Percentiles rank a stretch among this genome's conserved stretches.
These are phyloP conservation scores for Acyrthosiphon pisum DNA, from an alignment of 1,140 invertebrate genomes.

Conservation along the genomic window DNA sequence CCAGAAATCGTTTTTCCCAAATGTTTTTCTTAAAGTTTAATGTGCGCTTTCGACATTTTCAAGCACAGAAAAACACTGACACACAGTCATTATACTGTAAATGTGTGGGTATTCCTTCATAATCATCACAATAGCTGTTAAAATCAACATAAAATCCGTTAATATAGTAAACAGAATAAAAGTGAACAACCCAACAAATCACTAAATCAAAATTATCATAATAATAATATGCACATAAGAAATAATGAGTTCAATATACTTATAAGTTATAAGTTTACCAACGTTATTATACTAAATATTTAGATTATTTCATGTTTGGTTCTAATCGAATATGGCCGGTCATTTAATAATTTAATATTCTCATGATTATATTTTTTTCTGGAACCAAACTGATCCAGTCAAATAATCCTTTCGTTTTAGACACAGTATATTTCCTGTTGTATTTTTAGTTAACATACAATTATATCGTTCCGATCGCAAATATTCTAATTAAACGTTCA, in stretches of 20 bases:
- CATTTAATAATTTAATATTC: not conserved
- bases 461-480: not conserved
- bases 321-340: too few species aligned
- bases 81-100: not conserved
- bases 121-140: not conserved
- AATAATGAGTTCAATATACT: not conserved
- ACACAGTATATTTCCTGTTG: not conserved
- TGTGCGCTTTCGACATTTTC: constrained; percentile 13
- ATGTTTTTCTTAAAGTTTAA: constrained; percentile 30
- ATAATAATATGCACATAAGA: not conserved
- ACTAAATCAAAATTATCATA: not conserved
- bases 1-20: constrained; percentile 14
- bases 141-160: not conserved
- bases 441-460: not conserved
- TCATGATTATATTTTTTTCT: not conserved
- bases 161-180: not conserved
- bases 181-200: not conserved
- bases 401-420: not conserved
- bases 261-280: not conserved
- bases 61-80: not conserved
- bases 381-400: not conserved
- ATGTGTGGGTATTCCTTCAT: not conserved
- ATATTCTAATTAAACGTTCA: not conserved
- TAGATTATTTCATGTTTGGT: not conserved
- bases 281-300: not conserved